Base-by-base conservation (phyloP, 2,888 invertebrate species). In the Macrophya annulata region DNA sequence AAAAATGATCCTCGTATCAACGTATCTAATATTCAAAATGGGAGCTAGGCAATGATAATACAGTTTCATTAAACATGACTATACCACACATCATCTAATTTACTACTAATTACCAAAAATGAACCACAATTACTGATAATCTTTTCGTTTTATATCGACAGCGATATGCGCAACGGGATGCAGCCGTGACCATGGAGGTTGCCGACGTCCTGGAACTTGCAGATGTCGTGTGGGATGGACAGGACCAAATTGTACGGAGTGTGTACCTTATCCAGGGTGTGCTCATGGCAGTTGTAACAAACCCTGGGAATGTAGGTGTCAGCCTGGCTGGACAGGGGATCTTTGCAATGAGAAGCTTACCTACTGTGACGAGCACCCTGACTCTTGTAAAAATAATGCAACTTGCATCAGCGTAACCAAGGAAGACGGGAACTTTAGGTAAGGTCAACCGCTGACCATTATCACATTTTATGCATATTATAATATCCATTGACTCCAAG, bases 291-390 rank as follows among this genome's bases (percentile, higher is more conserved):
- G 96, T 84, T 99, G 99, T 93, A 95, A 95, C 85, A 94, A 96
- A 83, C 98, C 98, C 1, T 98, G 98, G 98, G 97, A 98, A 93
- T 99, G 99, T 93, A 95, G 96, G 91, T 99, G 99, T 93, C 95
- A 96, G 89, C 95, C 96, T 1, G 98, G 98, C 82, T 98, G 97
- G 97, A 97, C 98, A 77, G 98, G 98, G 88, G 97, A 98, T 95
- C 95, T 98, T 25, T 99, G 99, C 93, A 97, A 98, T 93, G 97
- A 98, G 96, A 98, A 97, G 91, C 94, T 98, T 84, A 97, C 96
- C 90, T 97, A 96, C 94, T 98, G 98, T 94, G 97, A 97, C 85
- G 96, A 96, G 86, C 96, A 98, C 91, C 95, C 95, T 0, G 95
- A 94, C 82, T 95, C 96, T 0, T 98, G 98, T 91, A 95, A 96